Evolutionary conservation across 2,113 vertebrate species (phyloP).

Genomic region (Oreochromis aureus): DNA sequence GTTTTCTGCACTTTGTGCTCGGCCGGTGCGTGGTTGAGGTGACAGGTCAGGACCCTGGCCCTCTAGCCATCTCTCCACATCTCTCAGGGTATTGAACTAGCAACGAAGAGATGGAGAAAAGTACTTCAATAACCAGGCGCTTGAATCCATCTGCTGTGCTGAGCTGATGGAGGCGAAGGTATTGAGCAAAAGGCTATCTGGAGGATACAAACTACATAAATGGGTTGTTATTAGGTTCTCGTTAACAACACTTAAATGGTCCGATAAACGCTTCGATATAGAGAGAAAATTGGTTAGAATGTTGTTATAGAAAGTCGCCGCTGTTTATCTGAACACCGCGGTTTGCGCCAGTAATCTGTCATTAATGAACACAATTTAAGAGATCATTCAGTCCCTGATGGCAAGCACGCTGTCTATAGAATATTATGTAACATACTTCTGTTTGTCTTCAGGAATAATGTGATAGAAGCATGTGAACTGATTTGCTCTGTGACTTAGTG

Average conservation of each 20-base stretch:
- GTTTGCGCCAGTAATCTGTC: background rate
- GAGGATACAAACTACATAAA: slow-evolving; percentile 1
- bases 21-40: slow-evolving; percentile 45
- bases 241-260: background rate
- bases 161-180: slow-evolving; percentile 1
- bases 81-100: slow-evolving; percentile 66
- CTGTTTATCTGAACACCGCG: background rate
- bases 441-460: background rate
- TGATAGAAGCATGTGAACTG: background rate
- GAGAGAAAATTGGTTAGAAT: background rate
- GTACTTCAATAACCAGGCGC: slow-evolving; percentile 55
- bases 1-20: slow-evolving; percentile 35
- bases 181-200: slow-evolving; percentile 8
- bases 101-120: slow-evolving; percentile 56
- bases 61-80: slow-evolving; percentile 65
- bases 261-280: background rate
- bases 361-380: background rate
- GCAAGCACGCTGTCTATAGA: rapidly evolving
- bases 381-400: background rate
- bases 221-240: background rate
- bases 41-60: slow-evolving; percentile 67
- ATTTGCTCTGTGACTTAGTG: background rate
- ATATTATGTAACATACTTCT: background rate
- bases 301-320: background rate
- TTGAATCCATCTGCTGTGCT: slow-evolving; percentile 54